Evolutionary conservation across 2,888 invertebrate genomes (phyloP).

Genomic region (Pinctada fucata): DNA sequence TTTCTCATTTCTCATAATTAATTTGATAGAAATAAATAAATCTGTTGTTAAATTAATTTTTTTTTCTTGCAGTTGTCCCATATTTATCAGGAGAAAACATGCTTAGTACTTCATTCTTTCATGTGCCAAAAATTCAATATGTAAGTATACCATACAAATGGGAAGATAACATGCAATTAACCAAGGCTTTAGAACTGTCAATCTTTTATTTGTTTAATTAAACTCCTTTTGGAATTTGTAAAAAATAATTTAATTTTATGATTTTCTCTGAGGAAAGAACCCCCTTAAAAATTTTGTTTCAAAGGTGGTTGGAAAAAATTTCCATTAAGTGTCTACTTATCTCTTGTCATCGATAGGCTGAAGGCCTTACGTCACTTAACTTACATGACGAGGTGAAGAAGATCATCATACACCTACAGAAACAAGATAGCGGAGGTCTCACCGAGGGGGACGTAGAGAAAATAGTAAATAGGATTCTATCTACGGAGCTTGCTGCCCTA

Average conservation of each 20-base stretch:
- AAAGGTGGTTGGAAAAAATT: too few species aligned
- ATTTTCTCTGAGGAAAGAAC: too few species aligned
- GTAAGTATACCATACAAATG: too few species aligned
- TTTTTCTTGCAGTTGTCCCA: background rate
- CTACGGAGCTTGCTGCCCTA: background rate
- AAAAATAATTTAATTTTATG: too few species aligned
- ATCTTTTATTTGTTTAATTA: too few species aligned
- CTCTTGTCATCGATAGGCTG: background rate
- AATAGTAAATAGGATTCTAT: conserved; percentile 49
- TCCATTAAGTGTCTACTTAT: too few species aligned
- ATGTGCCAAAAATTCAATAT: background rate
- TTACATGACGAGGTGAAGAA: conserved; percentile 52
- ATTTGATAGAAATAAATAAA: too few species aligned
- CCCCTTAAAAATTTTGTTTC: too few species aligned
- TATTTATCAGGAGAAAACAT: background rate
- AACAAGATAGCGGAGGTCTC: conserved; percentile 38
- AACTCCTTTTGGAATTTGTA: too few species aligned
- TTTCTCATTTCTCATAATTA: too few species aligned
- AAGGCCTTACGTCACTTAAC: conserved; percentile 22
- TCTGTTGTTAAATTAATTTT: background rate
- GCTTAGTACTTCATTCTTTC: background rate
- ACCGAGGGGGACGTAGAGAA: conserved; percentile 49
- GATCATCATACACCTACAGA: conserved; percentile 53
- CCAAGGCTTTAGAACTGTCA: too few species aligned
- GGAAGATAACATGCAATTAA: too few species aligned